Evolutionary conservation across 2,797 vertebrate species (phyloP), one percentile per base, ranked within the genome.

Genomic region (Hemibagrus guttatus): DNA sequence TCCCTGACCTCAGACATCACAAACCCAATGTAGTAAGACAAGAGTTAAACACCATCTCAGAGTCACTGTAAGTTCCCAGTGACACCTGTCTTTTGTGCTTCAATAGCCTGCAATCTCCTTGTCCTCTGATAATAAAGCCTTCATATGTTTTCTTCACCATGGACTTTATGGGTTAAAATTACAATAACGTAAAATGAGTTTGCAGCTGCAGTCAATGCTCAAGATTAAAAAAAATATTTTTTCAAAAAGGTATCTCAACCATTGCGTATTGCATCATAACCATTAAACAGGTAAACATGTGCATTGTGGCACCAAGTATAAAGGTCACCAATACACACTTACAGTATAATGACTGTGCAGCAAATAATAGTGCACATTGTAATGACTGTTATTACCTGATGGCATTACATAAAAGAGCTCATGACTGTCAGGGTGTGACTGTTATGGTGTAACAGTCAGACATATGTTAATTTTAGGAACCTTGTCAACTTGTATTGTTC

Each of bases 1-100:
- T 94, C 91, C 93, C 93, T 92, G 91, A 89, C 89, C 92, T 89
- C 86, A 87, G 86, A 31, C 31, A 87, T 90, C 89, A 63, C 23
- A 12, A 26, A 39, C 56, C 9, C 21, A 42, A 2, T 12, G 23
- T 28, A 83, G 21, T n/a, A 76, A 52, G 35, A 66, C 59, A 69
- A 26, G 49, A 39, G 69, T 82, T 49, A 76, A 83, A 83, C 54
- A 58, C 28, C 58, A 23, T 56, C 31, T 87, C 42, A 39, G 6
- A 79, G 42, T 31, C 49, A 9, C 49, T 54, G 26, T 54, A 28
- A 39, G 46, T 66, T 66, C 63, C n/a, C n/a, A 21, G 8, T 66
- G 35, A 71, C 26, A 42, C 35, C 64, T 6, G 31, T 46, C 26
- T 69, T 21, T 66, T 72, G 46, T 59, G 52, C 1, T 9, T 81